Base-by-base conservation (phyloP, 2,888 invertebrate species). In the Sarcophaga caerulescens region DNA sequence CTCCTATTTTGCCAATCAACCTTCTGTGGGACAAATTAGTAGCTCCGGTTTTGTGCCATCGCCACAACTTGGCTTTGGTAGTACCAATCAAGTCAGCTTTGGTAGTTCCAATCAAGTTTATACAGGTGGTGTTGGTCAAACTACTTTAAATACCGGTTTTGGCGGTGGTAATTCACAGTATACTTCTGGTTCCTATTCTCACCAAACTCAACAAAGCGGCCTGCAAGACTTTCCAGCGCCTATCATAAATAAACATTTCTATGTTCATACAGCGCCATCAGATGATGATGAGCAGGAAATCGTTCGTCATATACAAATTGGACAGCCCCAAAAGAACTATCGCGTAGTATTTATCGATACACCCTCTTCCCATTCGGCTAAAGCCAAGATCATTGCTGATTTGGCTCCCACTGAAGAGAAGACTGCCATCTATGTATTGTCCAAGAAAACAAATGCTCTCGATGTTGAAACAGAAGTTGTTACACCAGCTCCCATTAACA, bases 401-500 rank as follows among this genome's bases (percentile, higher is more conserved):
- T 89, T 92, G 70, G 91, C 92, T 4, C 92, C 92, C 2, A 90
- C 90, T 3, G 93, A 93, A 89, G 93, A 93, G 19, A 92, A 92
- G 88, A 93, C 93, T 14, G 92, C 93, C 82, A 92, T 93, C 83
- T 93, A 93, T 86, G 92, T 93, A 23, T 90, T 93, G 59, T 90
- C 91, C 44, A 93, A 93, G 89, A 93, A 93, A 69, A 87, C 90
- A 21, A 90, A 91, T 69, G 90, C 90, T 2, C 81, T 92, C 84
- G 92, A 92, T 85, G 89, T 92, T 44, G 89, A 88, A 25, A 89
- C 92, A 60, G 92, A 92, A 87, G 91, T 92, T 10, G 91, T 91
- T 35, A 91, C 92, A 35, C 92, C 91, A 71, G 90, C 91, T 59
- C 90, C 90, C 0, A 88, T 88, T 4, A 89, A 89, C 70, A 87